A percentile compares a stretch with the other conserved stretches of the same genome.
Conservation (phyloP, 2,113 vertebrate species). For the Pseudolaguvia tuberculata region DNA sequence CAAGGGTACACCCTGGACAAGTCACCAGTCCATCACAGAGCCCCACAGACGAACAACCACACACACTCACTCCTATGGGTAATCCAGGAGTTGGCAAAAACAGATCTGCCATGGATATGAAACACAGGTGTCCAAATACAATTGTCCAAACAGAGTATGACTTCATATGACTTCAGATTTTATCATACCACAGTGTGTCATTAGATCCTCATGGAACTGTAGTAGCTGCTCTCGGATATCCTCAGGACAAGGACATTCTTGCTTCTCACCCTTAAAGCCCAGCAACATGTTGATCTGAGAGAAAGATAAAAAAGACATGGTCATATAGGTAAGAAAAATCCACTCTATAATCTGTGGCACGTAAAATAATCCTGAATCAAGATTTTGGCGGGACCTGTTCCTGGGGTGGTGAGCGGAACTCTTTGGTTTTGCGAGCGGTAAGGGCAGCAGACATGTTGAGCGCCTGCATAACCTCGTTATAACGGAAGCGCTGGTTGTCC, state of each 20-base stretch:
- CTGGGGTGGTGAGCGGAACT: conserved; percentile 92
- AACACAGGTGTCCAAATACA: too few species aligned
- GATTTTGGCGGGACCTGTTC: conserved; percentile 76
- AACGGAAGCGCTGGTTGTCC: conserved; percentile 91
- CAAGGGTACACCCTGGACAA: too few species aligned
- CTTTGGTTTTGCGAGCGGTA: conserved; percentile 92
- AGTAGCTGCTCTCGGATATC: conserved; percentile 85
- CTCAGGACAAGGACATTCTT: conserved; percentile 87
- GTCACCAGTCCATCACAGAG: too few species aligned
- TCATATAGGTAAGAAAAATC: background rate
- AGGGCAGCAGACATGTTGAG: conserved; percentile 96
- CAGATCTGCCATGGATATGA: too few species aligned
- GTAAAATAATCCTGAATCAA: background rate
- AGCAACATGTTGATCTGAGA: conserved; percentile 92
- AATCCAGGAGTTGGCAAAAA: too few species aligned
- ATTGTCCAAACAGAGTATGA: too few species aligned
- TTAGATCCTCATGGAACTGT: conserved; percentile 92
- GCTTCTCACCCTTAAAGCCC: conserved; percentile 93
- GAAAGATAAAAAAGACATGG: background rate
- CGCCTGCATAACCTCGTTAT: conserved; percentile 97
- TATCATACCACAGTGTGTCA: conserved; percentile 86
- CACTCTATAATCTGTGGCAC: background rate
- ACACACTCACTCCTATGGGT: too few species aligned
- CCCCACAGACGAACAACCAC: too few species aligned
- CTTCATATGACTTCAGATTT: background rate